A percentile compares a stretch with the other conserved stretches of the same genome.
These are phyloP conservation scores for Acanthopleura granulata DNA, from an alignment of 2,888 invertebrate species.

Conservation along the genomic window DNA sequence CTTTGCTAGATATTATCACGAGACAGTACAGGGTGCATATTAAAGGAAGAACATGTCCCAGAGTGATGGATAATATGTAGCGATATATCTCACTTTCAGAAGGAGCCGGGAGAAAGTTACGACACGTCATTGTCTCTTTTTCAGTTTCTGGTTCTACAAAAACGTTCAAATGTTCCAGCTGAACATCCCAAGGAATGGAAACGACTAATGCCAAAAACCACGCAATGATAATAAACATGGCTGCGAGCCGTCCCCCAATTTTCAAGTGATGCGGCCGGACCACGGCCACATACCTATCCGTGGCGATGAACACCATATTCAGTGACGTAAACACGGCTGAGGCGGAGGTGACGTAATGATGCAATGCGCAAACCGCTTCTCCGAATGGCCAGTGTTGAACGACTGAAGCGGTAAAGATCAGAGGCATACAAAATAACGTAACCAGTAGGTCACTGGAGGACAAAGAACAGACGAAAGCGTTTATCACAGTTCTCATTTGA, in stretches of 20 bases:
- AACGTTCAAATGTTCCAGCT: neutral
- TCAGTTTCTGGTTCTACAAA: neutral
- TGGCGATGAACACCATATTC: neutral
- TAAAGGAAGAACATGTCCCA: neutral
- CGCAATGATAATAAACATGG: neutral
- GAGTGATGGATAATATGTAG: neutral
- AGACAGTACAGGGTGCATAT: conserved; percentile 11
- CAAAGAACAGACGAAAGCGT: conserved; percentile 18
- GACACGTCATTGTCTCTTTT: neutral
- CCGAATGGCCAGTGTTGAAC: neutral
- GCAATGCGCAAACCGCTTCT: neutral
- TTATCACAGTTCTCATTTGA: conserved; percentile 21
- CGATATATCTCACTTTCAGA: neutral
- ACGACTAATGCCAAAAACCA: neutral
- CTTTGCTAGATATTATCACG: neutral
- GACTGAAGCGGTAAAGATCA: neutral
- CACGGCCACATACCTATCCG: neutral
- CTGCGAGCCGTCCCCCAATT: neutral
- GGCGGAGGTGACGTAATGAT: neutral
- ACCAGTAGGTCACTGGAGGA: conserved; percentile 20
- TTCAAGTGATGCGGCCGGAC: neutral
- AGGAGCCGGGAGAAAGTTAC: neutral
- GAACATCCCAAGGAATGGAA: conserved; percentile 10
- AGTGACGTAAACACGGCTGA: neutral
- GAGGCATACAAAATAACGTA: conserved; percentile 19